These are phyloP conservation scores for Polyploca ridens DNA, from an alignment of 2,888 invertebrate species.

Conservation along the genomic window DNA sequence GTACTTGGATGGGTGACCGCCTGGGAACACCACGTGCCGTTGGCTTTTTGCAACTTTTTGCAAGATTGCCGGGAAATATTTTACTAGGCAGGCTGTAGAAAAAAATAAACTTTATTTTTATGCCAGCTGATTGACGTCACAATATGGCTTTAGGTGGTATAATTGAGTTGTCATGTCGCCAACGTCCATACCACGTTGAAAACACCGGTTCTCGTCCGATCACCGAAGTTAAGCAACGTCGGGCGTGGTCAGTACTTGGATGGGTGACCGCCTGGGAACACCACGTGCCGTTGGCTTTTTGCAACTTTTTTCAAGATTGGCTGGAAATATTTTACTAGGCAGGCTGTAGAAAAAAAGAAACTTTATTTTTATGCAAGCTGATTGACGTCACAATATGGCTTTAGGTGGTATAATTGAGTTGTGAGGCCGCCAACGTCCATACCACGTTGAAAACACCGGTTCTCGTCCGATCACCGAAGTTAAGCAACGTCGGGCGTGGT, in stretches of 20 bases:
- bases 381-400: background rate
- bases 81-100: too few relatives aligned
- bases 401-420: conserved; percentile 1
- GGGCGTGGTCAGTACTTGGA: conserved; percentile 81
- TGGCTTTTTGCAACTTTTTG: conserved; percentile 47
- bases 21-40: conserved; percentile 62
- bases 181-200: conserved; percentile 65
- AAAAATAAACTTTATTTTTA: too few relatives aligned
- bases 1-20: conserved; percentile 77
- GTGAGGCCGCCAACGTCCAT: conserved; percentile 43
- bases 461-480: conserved; percentile 82
- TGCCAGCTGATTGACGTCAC: background rate
- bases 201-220: conserved; percentile 81
- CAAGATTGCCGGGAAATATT: too few relatives aligned
- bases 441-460: conserved; percentile 76
- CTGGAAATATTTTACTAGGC: too few relatives aligned
- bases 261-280: conserved; percentile 38
- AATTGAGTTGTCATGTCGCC: conserved; percentile 25
- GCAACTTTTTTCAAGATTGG: background rate
- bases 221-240: conserved; percentile 81
- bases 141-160: background rate
- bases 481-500: conserved; percentile 80
- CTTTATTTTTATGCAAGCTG: too few relatives aligned
- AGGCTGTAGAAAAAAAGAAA: background rate
- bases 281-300: conserved; percentile 1